A percentile compares a stretch with the other conserved stretches of the same genome.
Evolutionary conservation across 1,140 invertebrate species (phyloP).

Genomic region (Drosophila quadrilineata): DNA sequence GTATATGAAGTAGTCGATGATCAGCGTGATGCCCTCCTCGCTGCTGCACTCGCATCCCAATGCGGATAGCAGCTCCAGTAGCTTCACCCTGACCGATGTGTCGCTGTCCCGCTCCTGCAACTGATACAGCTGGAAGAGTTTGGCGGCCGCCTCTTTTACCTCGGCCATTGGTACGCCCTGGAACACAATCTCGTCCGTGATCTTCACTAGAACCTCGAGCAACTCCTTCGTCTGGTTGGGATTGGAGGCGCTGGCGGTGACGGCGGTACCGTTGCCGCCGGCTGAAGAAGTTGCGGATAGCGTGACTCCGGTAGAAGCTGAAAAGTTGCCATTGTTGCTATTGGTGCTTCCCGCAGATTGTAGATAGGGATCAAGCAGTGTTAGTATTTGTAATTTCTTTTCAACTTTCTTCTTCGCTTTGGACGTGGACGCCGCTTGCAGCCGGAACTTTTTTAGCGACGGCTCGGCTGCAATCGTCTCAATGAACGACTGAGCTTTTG

Average conservation of each 20-base stretch:
- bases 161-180: slow-evolving; percentile 58
- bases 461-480: slow-evolving; percentile 53
- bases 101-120: slow-evolving; percentile 68
- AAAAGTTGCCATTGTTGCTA: not conserved
- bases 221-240: slow-evolving; percentile 46
- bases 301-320: too few species aligned
- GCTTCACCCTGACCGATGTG: slow-evolving; percentile 66
- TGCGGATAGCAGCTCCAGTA: slow-evolving; percentile 64
- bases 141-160: slow-evolving; percentile 55
- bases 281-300: not conserved
- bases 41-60: slow-evolving; percentile 56
- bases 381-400: slow-evolving; percentile 43
- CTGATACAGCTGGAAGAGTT: slow-evolving; percentile 67
- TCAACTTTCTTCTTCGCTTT: slow-evolving; percentile 28
- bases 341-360: not conserved
- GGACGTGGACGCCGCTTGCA: slow-evolving; percentile 41
- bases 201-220: slow-evolving; percentile 70
- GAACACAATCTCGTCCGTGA: slow-evolving; percentile 67
- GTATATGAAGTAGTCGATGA: slow-evolving; percentile 87
- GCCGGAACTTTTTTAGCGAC: slow-evolving; percentile 60
- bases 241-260: not conserved
- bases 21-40: slow-evolving; percentile 50
- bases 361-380: slow-evolving; percentile 55
- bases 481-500: slow-evolving; percentile 43
- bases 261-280: not conserved